Evolutionary conservation across 1,140 invertebrate species (phyloP), one percentile per base, ranked within the genome.

Genomic region (Trachymyrmex septentrionalis): DNA sequence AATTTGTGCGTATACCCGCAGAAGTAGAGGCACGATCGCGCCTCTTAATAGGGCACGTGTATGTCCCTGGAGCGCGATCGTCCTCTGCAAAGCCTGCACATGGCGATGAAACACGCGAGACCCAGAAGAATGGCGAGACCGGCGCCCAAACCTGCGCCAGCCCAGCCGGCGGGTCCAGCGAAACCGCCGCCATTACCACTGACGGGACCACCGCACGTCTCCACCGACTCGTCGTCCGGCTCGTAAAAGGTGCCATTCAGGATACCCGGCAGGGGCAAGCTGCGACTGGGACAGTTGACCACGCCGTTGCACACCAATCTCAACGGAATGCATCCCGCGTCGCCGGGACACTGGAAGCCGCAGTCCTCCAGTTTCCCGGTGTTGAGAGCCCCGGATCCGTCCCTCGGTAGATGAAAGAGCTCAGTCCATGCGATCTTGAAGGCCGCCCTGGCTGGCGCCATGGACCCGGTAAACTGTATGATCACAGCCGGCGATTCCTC

Each of bases 351-450:
- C 66, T 97, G 96, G 90, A 98, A 99, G 86, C 97, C 97, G 91
- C 98, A 98, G 67, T 96, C 96, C 75, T 96, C 96, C 0, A 95
- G 92, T 95, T 94, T 98, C 96, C 85, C 97, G 96, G 97, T 97
- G 95, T 97, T 97, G 55, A 98, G 92, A n/a, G 96, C 97, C 0
- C 98, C 98, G 86, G 98, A 97, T 12, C 96, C 96, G 93, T 98
- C 98, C 77, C 97, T 96, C 0, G 98, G 98, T 85, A 98, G 94
- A 93, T 98, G 98, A 92, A 97, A 98, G n/a, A 98, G 95, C 91
- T 98, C 98, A 3, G 98, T 98, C 98, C 98, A 99, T 3, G 97
- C 97, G 38, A 99, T 97, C 93, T 98, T 98, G 92, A 99, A 98
- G 1, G 97, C 97, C 1, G 98, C 97, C 77, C 97, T 95, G 0